Evolutionary conservation across 2,797 vertebrate genomes (phyloP).

Genomic region (Pipistrellus kuhlii): DNA sequence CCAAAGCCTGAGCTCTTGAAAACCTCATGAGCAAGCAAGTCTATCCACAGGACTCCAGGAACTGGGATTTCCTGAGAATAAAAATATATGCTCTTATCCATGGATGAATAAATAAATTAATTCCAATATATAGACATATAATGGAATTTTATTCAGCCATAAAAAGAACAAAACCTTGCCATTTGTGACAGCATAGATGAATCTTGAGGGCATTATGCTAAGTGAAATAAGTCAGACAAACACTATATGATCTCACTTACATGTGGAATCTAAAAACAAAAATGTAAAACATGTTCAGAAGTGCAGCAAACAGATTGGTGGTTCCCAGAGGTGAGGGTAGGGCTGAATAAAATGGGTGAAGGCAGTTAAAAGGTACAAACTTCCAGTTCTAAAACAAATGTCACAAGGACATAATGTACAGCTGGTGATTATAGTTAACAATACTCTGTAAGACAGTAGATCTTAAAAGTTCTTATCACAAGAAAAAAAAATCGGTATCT

Average conservation of each 20-base stretch:
- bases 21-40: neutral
- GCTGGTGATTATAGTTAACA: neutral
- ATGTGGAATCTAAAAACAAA: neutral
- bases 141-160: neutral
- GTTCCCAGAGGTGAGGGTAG: neutral
- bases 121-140: neutral
- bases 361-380: neutral
- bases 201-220: neutral
- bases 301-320: neutral
- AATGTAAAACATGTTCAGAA: neutral
- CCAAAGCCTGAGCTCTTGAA: neutral
- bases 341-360: neutral
- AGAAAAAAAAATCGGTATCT: neutral
- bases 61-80: neutral
- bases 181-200: neutral
- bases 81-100: neutral
- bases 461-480: neutral
- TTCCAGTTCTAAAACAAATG: neutral
- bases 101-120: neutral
- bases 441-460: neutral
- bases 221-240: neutral
- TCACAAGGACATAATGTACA: too few species aligned
- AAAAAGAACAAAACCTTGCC: neutral
- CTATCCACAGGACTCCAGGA: neutral
- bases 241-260: neutral